Evolutionary conservation across 2,797 vertebrate genomes (phyloP).

Genomic region (Lithobates pipiens): DNA sequence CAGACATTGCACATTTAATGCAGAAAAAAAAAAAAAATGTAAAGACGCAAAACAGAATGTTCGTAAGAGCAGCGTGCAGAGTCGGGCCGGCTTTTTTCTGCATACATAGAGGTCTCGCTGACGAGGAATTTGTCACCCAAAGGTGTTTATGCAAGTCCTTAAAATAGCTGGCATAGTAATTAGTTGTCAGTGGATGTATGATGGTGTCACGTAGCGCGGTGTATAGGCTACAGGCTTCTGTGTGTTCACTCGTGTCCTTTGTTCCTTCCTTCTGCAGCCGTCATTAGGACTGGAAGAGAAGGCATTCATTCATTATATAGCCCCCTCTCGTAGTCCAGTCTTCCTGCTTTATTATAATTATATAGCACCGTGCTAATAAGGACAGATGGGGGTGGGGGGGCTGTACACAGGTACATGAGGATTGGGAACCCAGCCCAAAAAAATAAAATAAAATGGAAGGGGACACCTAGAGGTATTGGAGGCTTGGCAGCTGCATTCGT

Average conservation of each 20-base stretch:
- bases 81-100: constrained; percentile 26
- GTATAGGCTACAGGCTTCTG: background rate
- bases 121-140: constrained; percentile 52
- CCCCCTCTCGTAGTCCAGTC: no score
- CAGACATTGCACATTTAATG: constrained; percentile 21
- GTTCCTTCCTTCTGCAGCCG: background rate
- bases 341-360: no score
- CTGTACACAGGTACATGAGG: no score
- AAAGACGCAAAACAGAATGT: constrained; percentile 28
- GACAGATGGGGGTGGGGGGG: no score
- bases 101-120: constrained; percentile 44
- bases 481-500: no score
- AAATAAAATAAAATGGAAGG: no score
- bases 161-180: constrained; percentile 52
- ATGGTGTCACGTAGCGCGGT: background rate
- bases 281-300: background rate
- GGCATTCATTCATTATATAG: no score
- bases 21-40: constrained; percentile 17
- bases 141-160: constrained; percentile 57
- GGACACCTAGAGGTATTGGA: no score
- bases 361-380: no score
- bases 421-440: no score
- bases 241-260: background rate
- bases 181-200: constrained; percentile 38
- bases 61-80: constrained; percentile 27